These are phyloP conservation scores for Blera fallax DNA, from an alignment of 2,888 invertebrate genomes.

Conservation along the genomic window DNA sequence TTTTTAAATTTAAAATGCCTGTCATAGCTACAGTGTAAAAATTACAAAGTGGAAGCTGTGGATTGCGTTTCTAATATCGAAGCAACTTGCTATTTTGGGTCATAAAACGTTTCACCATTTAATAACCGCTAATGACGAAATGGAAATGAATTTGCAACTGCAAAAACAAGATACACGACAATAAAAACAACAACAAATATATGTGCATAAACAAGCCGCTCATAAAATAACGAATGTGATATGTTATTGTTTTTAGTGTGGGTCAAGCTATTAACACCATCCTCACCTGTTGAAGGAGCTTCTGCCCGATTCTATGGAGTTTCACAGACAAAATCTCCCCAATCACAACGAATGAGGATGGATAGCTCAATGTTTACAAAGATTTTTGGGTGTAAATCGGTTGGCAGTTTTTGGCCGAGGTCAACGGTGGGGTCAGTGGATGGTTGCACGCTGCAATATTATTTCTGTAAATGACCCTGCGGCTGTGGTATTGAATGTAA, in stretches of 20 bases:
- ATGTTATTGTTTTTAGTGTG: conserved; percentile 32
- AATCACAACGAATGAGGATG: conserved; percentile 22
- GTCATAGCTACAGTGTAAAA: not conserved
- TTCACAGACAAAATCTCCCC: conserved; percentile 7
- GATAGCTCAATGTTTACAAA: conserved; percentile 20
- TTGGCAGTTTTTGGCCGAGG: conserved; percentile 53
- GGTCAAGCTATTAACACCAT: conserved; percentile 31
- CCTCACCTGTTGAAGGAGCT: conserved; percentile 8
- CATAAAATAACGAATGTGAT: conserved; percentile 26
- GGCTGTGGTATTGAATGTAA: conserved; percentile 29
- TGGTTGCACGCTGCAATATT: conserved; percentile 43
- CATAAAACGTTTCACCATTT: conserved; percentile 10
- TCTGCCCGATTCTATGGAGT: not conserved
- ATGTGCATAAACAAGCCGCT: not conserved
- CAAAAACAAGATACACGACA: not conserved
- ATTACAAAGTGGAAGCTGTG: not conserved
- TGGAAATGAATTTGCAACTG: conserved; percentile 8
- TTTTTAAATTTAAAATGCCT: conserved; percentile 21
- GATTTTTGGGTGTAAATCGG: conserved; percentile 43
- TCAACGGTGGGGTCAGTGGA: conserved; percentile 22
- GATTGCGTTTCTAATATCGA: not conserved
- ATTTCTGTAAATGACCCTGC: conserved; percentile 52
- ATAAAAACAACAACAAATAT: conserved; percentile 8
- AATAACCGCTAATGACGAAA: conserved; percentile 20
- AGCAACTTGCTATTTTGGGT: conserved; percentile 17